Evolutionary conservation across 2,113 vertebrate genomes (phyloP).

Genomic region (Amphiprion ocellaris): DNA sequence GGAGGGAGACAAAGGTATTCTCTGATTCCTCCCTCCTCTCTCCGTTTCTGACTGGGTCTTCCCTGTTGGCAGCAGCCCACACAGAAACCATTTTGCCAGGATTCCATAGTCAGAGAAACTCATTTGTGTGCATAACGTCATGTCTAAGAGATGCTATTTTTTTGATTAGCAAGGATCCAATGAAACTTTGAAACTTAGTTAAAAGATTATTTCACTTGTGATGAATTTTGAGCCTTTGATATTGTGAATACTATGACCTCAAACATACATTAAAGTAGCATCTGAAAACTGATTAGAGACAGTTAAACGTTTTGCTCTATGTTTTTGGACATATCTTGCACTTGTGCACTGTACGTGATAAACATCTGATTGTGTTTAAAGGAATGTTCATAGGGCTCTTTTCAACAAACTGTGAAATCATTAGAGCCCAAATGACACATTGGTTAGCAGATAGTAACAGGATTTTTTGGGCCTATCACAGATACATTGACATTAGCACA

Average conservation of each 20-base stretch:
- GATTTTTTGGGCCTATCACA: no score
- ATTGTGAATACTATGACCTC: not conserved
- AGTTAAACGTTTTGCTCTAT: not conserved
- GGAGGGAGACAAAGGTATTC: slow-evolving; percentile 32
- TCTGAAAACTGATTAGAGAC: not conserved
- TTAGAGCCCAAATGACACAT: no score
- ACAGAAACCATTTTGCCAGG: slow-evolving; percentile 50
- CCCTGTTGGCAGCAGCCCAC: slow-evolving; percentile 46
- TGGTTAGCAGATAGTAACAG: no score
- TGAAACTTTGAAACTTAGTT: slow-evolving; percentile 17
- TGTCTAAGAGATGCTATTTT: not conserved
- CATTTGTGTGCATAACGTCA: not conserved
- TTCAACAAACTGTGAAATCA: no score
- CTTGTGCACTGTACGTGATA: no score
- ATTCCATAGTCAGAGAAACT: slow-evolving; percentile 31
- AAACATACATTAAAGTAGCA: not conserved
- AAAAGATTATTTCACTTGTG: not conserved
- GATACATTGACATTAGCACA: no score
- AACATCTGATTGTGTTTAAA: no score
- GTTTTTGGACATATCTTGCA: no score
- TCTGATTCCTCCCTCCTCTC: slow-evolving; percentile 29
- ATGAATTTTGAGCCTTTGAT: not conserved
- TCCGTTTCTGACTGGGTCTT: slow-evolving; percentile 39
- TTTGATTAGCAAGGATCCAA: not conserved
- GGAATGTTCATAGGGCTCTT: no score